phyloP scores from a whole-genome alignment of 2,888 invertebrate species.

The Escarpia spicata region DNA sequence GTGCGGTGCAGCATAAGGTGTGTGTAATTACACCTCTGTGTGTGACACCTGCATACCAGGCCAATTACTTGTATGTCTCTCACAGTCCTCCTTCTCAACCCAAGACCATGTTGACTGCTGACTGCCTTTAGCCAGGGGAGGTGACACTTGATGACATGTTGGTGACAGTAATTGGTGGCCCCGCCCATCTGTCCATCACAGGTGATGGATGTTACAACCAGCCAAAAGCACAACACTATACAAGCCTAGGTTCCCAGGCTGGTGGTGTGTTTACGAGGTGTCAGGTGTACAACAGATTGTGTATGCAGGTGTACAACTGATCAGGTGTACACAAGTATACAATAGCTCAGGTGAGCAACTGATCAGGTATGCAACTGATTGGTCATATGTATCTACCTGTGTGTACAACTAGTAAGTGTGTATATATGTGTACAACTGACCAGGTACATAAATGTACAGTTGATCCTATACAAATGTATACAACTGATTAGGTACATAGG shows the following conservation, averaged over 20 bases:
- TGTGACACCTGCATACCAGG: not conserved
- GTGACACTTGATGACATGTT: not conserved
- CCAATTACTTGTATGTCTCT: not conserved
- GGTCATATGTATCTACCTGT: not conserved
- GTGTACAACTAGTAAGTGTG: not conserved
- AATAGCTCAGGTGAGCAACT: not conserved
- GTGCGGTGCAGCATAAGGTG: not conserved
- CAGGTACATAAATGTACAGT: not conserved
- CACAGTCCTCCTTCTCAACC: not conserved
- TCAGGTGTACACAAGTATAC: not conserved
- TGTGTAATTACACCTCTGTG: not conserved
- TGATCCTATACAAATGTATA: not conserved
- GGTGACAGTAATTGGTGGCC: not conserved
- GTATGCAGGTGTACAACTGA: not conserved
- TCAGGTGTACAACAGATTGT: not conserved
- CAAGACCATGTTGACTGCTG: not conserved
- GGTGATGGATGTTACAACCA: not conserved
- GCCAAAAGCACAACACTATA: not conserved
- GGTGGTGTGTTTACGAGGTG: not conserved
- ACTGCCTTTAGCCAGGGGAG: not conserved
- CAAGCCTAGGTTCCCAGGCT: not conserved
- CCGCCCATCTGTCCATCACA: not conserved
- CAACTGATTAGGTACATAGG: not conserved
- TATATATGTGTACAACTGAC: not conserved
- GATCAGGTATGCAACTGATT: not conserved